phyloP scores from a whole-genome alignment of 1,140 invertebrate species.

The Bombus haemorrhoidalis region DNA sequence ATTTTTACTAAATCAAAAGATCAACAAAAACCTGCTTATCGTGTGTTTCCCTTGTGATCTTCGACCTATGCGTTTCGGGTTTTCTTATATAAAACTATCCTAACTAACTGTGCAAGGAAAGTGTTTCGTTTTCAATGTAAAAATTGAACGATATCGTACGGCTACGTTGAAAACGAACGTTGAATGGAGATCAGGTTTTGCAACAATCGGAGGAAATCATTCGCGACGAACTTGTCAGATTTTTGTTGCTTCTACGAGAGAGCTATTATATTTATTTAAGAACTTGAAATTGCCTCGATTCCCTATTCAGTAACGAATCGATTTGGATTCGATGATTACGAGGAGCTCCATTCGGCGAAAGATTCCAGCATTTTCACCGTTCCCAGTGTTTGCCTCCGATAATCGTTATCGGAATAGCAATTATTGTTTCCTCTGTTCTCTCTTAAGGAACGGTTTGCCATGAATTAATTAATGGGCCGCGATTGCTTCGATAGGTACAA shows the following conservation, averaged over 20 bases:
- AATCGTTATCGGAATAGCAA: conserved; percentile 48
- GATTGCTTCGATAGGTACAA: too few species aligned
- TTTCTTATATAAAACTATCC: neutral
- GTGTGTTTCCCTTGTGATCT: neutral
- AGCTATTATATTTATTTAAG: conserved; percentile 39
- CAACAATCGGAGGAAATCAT: conserved; percentile 8
- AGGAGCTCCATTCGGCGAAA: neutral
- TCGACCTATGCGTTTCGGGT: neutral
- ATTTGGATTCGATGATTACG: conserved; percentile 6
- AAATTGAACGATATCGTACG: neutral
- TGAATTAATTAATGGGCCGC: conserved; percentile 27
- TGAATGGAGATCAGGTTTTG: neutral
- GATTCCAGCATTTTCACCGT: conserved; percentile 19
- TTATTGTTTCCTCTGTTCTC: conserved; percentile 25
- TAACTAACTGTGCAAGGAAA: neutral
- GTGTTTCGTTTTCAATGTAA: neutral
- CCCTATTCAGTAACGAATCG: conserved; percentile 20
- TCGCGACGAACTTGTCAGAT: neutral
- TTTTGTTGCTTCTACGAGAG: conserved; percentile 8
- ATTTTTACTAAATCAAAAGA: too few species aligned
- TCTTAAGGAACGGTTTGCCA: neutral
- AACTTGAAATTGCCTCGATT: conserved; percentile 33
- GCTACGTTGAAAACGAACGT: neutral
- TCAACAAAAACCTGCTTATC: too few species aligned
- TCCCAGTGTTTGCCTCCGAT: conserved; percentile 30